Conservation (phyloP, 2,797 vertebrate species). For the Bucorvus abyssinicus region DNA sequence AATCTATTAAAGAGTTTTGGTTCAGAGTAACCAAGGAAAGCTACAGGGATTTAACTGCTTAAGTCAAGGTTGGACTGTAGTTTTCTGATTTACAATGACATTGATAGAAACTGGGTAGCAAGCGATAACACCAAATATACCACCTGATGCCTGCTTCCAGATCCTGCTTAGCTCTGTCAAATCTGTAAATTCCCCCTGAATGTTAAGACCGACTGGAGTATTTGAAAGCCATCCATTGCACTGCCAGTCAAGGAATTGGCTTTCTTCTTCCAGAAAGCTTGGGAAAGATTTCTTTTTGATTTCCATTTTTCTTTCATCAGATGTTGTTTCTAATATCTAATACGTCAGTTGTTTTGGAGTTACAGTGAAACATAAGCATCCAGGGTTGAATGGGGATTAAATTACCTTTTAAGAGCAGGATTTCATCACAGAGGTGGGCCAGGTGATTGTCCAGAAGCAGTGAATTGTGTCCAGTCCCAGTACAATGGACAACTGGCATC, state of each 20-base stretch:
- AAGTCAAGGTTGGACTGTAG: neutral
- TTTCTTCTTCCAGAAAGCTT: neutral
- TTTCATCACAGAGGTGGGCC: neutral
- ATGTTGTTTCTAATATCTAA: neutral
- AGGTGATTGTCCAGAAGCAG: neutral
- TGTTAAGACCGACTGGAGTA: neutral
- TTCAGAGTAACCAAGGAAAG: neutral
- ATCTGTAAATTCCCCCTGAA: neutral
- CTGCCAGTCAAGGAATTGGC: neutral
- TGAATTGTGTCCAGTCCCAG: neutral
- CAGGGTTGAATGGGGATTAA: neutral
- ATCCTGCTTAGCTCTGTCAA: neutral
- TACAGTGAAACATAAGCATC: neutral
- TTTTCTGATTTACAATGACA: neutral
- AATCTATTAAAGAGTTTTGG: neutral
- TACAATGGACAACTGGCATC: fast-evolving
- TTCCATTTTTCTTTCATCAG: neutral
- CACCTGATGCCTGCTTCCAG: neutral
- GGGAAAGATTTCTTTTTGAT: neutral
- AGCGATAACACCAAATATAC: neutral
- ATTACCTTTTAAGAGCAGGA: neutral
- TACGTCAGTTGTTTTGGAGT: neutral
- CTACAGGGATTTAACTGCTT: neutral
- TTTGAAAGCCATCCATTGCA: neutral
- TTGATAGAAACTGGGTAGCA: neutral